Conservation (phyloP, 2,113 vertebrate genomes). For the Hemichromis elongatus region DNA sequence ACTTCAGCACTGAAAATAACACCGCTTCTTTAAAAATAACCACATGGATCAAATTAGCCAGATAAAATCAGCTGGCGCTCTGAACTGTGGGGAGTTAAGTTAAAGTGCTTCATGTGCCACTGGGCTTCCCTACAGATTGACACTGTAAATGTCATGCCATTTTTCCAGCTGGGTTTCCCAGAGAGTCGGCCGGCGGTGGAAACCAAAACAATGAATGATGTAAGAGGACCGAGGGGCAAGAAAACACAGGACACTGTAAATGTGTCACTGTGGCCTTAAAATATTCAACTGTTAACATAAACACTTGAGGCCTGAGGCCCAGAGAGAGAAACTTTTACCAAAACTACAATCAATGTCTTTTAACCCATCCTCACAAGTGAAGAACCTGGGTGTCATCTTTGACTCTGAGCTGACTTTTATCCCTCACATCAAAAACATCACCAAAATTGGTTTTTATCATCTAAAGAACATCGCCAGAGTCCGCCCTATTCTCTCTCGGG, state of each 20-base stretch:
- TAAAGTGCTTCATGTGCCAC: background rate
- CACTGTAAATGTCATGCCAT: background rate
- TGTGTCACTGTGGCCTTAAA: conserved; percentile 23
- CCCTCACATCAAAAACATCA: too few species aligned
- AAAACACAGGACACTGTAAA: conserved; percentile 35
- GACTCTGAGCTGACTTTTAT: too few species aligned
- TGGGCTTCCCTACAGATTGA: background rate
- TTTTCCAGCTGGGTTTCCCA: conserved; percentile 4
- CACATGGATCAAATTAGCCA: background rate
- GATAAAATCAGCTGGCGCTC: background rate
- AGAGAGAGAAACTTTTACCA: too few species aligned
- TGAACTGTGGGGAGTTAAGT: background rate
- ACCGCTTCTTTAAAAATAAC: background rate
- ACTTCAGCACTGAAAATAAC: background rate
- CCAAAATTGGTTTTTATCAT: too few species aligned
- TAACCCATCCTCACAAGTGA: too few species aligned
- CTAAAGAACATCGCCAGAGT: too few species aligned
- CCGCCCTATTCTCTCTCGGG: too few species aligned
- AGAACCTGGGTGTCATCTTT: too few species aligned
- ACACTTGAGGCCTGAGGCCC: too few species aligned
- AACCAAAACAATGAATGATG: conserved; percentile 59
- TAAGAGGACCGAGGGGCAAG: conserved; percentile 19
- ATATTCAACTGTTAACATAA: background rate
- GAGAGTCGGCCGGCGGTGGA: background rate
- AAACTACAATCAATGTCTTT: too few species aligned